A percentile compares a stretch with the other conserved stretches of the same genome.
Conservation (phyloP, 2,888 invertebrate genomes). For the Vandiemenella viatica region DNA sequence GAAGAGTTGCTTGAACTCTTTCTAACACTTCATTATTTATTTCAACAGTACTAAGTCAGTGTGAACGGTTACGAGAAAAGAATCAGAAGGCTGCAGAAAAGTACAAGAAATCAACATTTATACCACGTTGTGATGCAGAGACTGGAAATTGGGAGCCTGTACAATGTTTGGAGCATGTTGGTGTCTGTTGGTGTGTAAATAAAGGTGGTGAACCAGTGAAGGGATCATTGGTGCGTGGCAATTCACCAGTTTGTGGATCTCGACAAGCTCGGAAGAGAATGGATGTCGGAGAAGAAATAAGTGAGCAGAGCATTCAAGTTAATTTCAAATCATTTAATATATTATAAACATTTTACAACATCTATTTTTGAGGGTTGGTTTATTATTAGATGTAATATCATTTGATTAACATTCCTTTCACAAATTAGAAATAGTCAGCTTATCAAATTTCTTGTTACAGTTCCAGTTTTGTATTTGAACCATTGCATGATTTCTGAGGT, state of each 20-base stretch:
- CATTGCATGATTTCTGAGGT: no score
- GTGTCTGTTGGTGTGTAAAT: conserved; percentile 79
- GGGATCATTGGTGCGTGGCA: conserved; percentile 60
- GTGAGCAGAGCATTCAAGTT: no score
- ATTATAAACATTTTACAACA: no score
- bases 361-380: no score
- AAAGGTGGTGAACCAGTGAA: conserved; percentile 66
- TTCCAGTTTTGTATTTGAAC: no score
- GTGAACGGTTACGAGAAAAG: conserved; percentile 63
- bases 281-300: conserved; percentile 21
- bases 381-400: no score
- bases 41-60: conserved; percentile 53
- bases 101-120: conserved; percentile 57
- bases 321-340: no score
- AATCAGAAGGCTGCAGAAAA: conserved; percentile 57
- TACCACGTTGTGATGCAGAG: conserved; percentile 56
- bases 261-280: conserved; percentile 53
- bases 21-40: no score
- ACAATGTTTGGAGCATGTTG: conserved; percentile 61
- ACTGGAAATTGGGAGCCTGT: conserved; percentile 67
- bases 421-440: no score
- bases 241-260: conserved; percentile 63
- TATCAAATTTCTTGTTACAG: no score
- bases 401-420: no score
- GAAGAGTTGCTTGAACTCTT: no score